phyloP scores from a whole-genome alignment of 2,888 invertebrate species.

The Campoletis raptor region DNA sequence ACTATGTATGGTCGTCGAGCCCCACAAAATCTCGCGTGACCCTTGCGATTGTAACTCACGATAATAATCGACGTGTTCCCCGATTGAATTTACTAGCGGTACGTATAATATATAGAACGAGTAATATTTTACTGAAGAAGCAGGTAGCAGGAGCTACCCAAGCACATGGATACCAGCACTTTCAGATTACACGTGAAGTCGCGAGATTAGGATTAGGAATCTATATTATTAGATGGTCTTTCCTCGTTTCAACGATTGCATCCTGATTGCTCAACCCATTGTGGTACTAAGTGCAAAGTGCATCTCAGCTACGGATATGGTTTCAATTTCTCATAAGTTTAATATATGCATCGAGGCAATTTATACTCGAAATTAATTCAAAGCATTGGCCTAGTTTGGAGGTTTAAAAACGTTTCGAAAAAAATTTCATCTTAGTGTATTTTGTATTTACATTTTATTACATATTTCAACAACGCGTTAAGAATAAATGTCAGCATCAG shows the following conservation, averaged over 20 bases:
- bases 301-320: background rate
- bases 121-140: conserved; percentile 38
- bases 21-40: conserved; percentile 63
- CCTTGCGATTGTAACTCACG: conserved; percentile 62
- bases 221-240: conserved; percentile 53
- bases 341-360: background rate
- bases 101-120: conserved; percentile 35
- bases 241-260: conserved; percentile 26
- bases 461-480: too few relatives aligned
- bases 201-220: conserved; percentile 54
- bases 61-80: conserved; percentile 66
- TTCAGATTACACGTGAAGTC: conserved; percentile 45
- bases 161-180: conserved; percentile 22
- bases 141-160: conserved; percentile 2
- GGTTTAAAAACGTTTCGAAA: too few relatives aligned
- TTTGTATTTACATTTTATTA: too few relatives aligned
- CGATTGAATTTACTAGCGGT: conserved; percentile 63
- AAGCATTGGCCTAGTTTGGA: too few relatives aligned
- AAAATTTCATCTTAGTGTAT: too few relatives aligned
- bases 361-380: background rate
- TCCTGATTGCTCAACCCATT: conserved; percentile 36
- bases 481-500: too few relatives aligned
- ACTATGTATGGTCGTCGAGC: conserved; percentile 12
- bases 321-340: conserved; percentile 2
- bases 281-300: background rate